phyloP scores from a whole-genome alignment of 2,888 invertebrate genomes.

The Drosophila colorata region DNA sequence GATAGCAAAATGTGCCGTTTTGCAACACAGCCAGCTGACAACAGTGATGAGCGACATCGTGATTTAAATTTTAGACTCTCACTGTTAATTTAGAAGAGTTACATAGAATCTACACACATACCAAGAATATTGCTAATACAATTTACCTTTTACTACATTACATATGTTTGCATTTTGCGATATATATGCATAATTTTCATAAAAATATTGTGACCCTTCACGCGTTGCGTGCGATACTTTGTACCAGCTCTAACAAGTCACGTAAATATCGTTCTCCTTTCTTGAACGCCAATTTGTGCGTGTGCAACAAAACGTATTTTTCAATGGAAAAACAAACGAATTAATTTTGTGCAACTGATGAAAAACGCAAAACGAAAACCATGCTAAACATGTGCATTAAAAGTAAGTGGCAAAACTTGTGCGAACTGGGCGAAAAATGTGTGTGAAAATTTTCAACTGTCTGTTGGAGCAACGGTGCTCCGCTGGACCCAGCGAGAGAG shows the following conservation, averaged over 20 bases:
- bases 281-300: slow-evolving; percentile 35
- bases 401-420: slow-evolving; percentile 51
- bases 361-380: slow-evolving; percentile 35
- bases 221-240: slow-evolving; percentile 22
- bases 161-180: too few relatives aligned
- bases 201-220: slow-evolving; percentile 11
- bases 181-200: background rate
- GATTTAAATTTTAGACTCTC: background rate
- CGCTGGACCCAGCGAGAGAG: slow-evolving; percentile 37
- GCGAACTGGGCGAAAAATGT: slow-evolving; percentile 18
- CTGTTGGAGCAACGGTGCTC: slow-evolving; percentile 35
- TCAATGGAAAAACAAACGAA: slow-evolving; percentile 51
- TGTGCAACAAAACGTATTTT: slow-evolving; percentile 43
- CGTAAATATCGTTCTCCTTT: slow-evolving; percentile 42
- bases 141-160: too few relatives aligned
- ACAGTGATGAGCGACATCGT: slow-evolving; percentile 9
- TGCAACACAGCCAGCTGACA: slow-evolving; percentile 24
- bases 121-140: background rate
- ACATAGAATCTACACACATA: too few relatives aligned
- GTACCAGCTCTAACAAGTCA: slow-evolving; percentile 33
- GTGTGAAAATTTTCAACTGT: slow-evolving; percentile 61
- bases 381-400: slow-evolving; percentile 48
- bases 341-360: slow-evolving; percentile 34
- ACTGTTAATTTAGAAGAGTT: rapidly evolving
- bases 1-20: background rate